A percentile compares a stretch with the other conserved stretches of the same genome.
These are phyloP conservation scores for Nerophis lumbriciformis DNA, from an alignment of 2,113 vertebrate species.

Conservation along the genomic window DNA sequence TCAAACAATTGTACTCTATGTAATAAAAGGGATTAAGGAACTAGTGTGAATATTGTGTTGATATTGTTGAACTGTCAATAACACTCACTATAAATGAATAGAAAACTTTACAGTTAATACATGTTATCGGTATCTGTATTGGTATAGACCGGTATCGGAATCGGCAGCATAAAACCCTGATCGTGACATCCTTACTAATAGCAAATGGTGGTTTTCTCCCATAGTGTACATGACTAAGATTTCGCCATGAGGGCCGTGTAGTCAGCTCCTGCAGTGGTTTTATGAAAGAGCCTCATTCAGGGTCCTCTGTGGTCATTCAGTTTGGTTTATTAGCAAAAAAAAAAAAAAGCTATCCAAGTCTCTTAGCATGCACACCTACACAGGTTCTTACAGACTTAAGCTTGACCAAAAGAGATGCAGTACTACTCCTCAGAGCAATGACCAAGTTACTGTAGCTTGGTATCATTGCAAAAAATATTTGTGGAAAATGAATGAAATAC, in stretches of 20 bases:
- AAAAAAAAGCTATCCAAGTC: constrained; percentile 40
- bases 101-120: too few relatives aligned
- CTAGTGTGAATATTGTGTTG: too few relatives aligned
- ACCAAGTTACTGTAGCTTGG: not conserved
- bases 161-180: too few relatives aligned
- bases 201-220: not conserved
- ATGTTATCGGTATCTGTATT: too few relatives aligned
- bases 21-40: too few relatives aligned
- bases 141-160: too few relatives aligned
- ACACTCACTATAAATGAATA: too few relatives aligned
- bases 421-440: not conserved
- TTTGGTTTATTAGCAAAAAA: constrained; percentile 47
- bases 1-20: too few relatives aligned
- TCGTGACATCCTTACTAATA: not conserved
- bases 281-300: constrained; percentile 61
- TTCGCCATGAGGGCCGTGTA: constrained; percentile 33
- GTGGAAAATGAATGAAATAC: not conserved
- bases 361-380: constrained; percentile 55
- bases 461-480: not conserved
- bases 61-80: too few relatives aligned
- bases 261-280: constrained; percentile 24
- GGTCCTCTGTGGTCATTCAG: constrained; percentile 27
- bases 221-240: not conserved
- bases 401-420: constrained; percentile 10
- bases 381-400: constrained; percentile 2